phyloP scores from a whole-genome alignment of 2,113 vertebrate species.

The Labrus mixtus region DNA sequence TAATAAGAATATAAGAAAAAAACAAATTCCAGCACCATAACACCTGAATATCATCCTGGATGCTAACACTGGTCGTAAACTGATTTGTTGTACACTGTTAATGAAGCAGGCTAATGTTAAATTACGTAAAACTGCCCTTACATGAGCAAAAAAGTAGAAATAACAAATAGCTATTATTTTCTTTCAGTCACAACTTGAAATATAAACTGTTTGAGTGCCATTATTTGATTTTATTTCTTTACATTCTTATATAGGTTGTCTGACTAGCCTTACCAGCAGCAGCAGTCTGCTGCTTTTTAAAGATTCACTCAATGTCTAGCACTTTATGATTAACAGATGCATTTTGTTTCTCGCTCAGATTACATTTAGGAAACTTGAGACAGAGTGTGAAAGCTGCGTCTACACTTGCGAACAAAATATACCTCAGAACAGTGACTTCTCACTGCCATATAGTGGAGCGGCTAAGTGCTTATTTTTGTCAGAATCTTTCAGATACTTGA shows the following conservation, averaged over 20 bases:
- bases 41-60: neutral
- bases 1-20: slow-evolving; percentile 5
- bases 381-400: slow-evolving; percentile 48
- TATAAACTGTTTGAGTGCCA: slow-evolving; percentile 28
- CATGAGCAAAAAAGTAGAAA: slow-evolving; percentile 6
- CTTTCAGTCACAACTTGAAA: slow-evolving; percentile 6
- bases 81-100: slow-evolving; percentile 21
- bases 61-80: neutral
- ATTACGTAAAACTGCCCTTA: slow-evolving; percentile 6
- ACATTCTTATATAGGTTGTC: slow-evolving; percentile 38
- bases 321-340: slow-evolving; percentile 74
- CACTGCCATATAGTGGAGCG: too few species aligned
- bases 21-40: neutral
- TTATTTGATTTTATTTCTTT: slow-evolving; percentile 32
- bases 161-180: slow-evolving; percentile 22
- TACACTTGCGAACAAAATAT: slow-evolving; percentile 72
- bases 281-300: slow-evolving; percentile 46
- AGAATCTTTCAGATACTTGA: too few species aligned
- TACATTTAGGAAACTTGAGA: slow-evolving; percentile 57
- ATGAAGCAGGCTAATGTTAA: neutral
- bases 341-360: slow-evolving; percentile 52
- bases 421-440: slow-evolving; percentile 79
- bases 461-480: too few species aligned
- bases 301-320: slow-evolving; percentile 61
- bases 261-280: slow-evolving; percentile 56